phyloP scores from a whole-genome alignment of 2,888 invertebrate species.

The Rapana venosa region DNA sequence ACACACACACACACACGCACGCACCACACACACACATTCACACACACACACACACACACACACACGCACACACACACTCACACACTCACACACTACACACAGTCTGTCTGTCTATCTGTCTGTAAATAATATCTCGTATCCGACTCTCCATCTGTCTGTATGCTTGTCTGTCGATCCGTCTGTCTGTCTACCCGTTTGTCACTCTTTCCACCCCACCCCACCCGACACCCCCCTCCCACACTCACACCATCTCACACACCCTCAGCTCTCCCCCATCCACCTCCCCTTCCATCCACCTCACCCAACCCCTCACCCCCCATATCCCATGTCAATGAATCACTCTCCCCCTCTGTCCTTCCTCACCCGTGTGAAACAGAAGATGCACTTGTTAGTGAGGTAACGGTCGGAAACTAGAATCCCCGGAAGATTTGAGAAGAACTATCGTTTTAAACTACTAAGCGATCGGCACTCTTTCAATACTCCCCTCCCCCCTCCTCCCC shows the following conservation, averaged over 20 bases:
- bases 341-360: too few relatives aligned
- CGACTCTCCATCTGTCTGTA: background rate
- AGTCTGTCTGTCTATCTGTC: background rate
- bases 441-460: too few relatives aligned
- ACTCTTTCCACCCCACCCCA: background rate
- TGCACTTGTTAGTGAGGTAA: too few relatives aligned
- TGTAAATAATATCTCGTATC: background rate
- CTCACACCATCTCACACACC: too few relatives aligned
- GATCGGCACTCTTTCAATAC: background rate
- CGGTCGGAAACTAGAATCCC: too few relatives aligned
- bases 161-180: background rate
- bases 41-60: conserved; percentile 18
- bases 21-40: conserved; percentile 8
- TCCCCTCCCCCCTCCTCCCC: background rate
- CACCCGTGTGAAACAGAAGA: too few relatives aligned
- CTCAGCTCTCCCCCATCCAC: too few relatives aligned
- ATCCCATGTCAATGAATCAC: too few relatives aligned
- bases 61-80: background rate
- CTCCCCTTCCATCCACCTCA: too few relatives aligned
- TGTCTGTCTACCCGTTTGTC: background rate
- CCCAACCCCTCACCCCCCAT: too few relatives aligned
- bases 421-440: too few relatives aligned
- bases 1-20: background rate
- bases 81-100: background rate
- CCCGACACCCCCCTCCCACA: too few relatives aligned